These are phyloP conservation scores for Salmo trutta DNA, from an alignment of 2,797 vertebrate genomes.

Conservation along the genomic window DNA sequence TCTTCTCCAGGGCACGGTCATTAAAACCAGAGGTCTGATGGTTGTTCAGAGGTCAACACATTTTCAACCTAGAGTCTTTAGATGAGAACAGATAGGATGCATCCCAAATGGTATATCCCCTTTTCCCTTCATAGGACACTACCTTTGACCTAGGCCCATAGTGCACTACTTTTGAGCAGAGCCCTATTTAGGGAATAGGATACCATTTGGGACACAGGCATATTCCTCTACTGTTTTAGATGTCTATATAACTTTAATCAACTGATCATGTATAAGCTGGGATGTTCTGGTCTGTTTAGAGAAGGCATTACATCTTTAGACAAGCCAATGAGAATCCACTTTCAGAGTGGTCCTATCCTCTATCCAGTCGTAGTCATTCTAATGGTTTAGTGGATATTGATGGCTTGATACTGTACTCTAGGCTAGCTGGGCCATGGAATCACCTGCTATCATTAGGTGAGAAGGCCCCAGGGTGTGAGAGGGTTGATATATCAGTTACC, in stretches of 20 bases:
- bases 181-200: not conserved
- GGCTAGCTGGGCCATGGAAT: not conserved
- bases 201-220: not conserved
- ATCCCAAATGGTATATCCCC: no score
- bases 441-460: not conserved
- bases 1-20: not conserved
- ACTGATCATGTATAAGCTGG: not conserved
- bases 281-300: not conserved
- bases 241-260: constrained; percentile 1
- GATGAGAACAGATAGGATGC: not conserved
- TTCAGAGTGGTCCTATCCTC: not conserved
- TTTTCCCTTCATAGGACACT: not conserved
- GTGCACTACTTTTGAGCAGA: not conserved
- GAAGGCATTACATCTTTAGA: constrained; percentile 2
- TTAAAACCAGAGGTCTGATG: not conserved
- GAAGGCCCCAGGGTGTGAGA: not conserved
- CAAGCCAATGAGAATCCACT: not conserved
- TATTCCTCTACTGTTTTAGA: constrained; percentile 1
- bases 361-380: not conserved
- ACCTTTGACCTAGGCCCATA: not conserved
- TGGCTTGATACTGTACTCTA: not conserved
- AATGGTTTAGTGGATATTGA: not conserved
- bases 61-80: not conserved
- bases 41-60: not conserved
- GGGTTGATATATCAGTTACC: not conserved